Base-by-base conservation (phyloP, 2,113 vertebrate species). In the Chloropsis cyanopogon region DNA sequence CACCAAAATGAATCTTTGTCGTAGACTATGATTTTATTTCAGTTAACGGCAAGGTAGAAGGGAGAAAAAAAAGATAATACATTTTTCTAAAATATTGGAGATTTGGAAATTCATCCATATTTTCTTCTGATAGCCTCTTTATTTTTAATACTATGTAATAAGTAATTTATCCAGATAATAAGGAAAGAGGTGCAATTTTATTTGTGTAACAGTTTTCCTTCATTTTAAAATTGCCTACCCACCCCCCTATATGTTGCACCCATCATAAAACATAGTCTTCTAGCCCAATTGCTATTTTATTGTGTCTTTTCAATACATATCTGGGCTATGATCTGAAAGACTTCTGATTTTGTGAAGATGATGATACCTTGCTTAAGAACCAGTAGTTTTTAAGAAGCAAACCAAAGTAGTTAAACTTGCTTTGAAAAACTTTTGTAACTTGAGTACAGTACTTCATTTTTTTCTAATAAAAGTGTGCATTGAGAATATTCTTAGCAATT, bases 161-260 rank as follows among this genome's bases (percentile, higher is more conserved):
- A 25, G 20, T 75, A 1, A 57, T 73, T 75, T 59, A 35, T 56
- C 16, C 37, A 82, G 13, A 24, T 69, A 57, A 49, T 81, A 59
- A 73, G 21, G 23, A 46, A 81, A 46, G 9, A 49, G 12, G 4
- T 2, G 2, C 7, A 42, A 14, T 72, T 90, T 57, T 73, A 88
- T 65, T 82, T 63, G 25, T 88, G 26, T 56, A 92, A 53, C 10
- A 46, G 12, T 78, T 83, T 65, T 66, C 7, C 29, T 88, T 90
- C 2, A 18, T 65, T 88, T 79, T 70, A 82, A 77, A 73, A 80
- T 88, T 82, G 50, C 14, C 37, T 77, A 9, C 16, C 13, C 28
- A 19, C 12, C 31, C 4, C 17, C 80, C 42, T n/a, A 11, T 44
- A 37, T 0, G 0, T 23, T 61, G 17, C 26, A 42, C 3, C 20